Conservation (phyloP, 2,113 vertebrate species). For the Melierax canorus region DNA sequence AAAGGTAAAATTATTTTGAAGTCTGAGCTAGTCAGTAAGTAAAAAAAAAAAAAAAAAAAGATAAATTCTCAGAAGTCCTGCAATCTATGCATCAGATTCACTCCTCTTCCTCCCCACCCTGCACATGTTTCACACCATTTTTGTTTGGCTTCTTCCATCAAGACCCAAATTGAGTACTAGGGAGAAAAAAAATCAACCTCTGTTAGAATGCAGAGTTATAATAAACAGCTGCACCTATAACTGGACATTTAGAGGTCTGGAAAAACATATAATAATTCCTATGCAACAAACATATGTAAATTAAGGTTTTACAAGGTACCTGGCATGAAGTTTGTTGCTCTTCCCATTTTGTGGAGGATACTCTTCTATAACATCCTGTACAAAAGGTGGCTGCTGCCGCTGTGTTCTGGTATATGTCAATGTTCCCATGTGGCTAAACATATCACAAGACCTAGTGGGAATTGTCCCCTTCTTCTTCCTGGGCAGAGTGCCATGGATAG, state of each 20-base stretch:
- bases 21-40: not conserved
- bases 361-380: conserved; percentile 79
- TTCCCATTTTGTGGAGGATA: conserved; percentile 62
- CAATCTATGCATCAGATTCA: not conserved
- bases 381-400: conserved; percentile 66
- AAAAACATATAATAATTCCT: not conserved
- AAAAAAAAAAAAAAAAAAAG: not conserved
- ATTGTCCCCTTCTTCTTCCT: conserved; percentile 84
- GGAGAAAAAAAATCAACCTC: not conserved
- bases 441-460: conserved; percentile 67
- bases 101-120: not conserved
- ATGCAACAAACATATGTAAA: not conserved
- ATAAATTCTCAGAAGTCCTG: not conserved
- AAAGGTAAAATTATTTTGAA: too few species aligned
- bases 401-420: conserved; percentile 62
- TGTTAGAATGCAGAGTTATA: not conserved
- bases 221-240: not conserved
- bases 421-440: conserved; percentile 56
- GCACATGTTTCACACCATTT: not conserved
- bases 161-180: not conserved
- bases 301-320: conserved; percentile 70
- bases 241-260: not conserved
- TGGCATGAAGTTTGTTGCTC: conserved; percentile 59
- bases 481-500: conserved; percentile 93
- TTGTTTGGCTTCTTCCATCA: not conserved